Evolutionary conservation across 2,797 vertebrate species (phyloP).

Genomic region (Aselliscus stoliczkanus): DNA sequence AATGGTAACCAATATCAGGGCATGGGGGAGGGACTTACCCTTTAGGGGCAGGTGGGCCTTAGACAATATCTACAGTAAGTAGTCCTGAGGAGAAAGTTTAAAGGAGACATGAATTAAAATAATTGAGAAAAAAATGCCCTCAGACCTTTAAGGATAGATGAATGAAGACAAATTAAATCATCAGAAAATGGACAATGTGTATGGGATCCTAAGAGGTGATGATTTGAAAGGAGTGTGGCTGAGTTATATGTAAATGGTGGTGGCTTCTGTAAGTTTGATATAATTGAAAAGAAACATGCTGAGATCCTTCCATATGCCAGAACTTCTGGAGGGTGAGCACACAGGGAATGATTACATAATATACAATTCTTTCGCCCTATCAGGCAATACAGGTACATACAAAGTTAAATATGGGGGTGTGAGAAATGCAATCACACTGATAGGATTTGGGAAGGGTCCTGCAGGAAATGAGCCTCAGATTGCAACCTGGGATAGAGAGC

Average conservation of each 20-base stretch:
- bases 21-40: background rate
- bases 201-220: background rate
- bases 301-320: background rate
- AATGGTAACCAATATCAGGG: background rate
- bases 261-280: background rate
- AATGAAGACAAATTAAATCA: background rate
- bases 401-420: background rate
- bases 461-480: background rate
- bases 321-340: background rate
- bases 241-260: background rate
- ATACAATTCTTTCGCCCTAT: background rate
- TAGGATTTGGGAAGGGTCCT: background rate
- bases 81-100: background rate
- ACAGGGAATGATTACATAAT: background rate
- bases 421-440: conserved; percentile 5
- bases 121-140: background rate
- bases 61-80: background rate
- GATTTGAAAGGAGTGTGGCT: background rate
- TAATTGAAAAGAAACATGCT: conserved; percentile 27
- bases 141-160: background rate
- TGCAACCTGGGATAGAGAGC: background rate
- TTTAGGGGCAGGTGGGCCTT: background rate
- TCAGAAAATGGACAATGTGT: background rate
- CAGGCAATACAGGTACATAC: background rate
- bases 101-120: background rate